Evolutionary conservation across 2,797 vertebrate species (phyloP).

Genomic region (Artibeus lituratus): DNA sequence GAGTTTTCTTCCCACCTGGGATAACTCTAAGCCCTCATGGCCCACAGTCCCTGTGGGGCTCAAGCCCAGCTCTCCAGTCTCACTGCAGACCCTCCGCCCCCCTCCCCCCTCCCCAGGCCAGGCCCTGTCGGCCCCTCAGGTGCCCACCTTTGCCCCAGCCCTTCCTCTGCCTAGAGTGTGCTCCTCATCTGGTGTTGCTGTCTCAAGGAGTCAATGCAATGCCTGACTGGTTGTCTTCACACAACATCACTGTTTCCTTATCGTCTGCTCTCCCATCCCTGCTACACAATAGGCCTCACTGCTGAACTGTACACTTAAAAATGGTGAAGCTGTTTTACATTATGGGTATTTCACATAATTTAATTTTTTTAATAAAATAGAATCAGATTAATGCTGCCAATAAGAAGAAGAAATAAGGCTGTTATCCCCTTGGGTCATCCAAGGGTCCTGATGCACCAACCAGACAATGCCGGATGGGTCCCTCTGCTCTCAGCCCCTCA

Average conservation of each 20-base stretch:
- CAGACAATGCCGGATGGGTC: not conserved
- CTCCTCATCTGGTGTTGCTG: not conserved
- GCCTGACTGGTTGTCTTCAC: not conserved
- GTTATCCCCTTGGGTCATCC: not conserved
- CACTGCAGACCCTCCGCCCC: not conserved
- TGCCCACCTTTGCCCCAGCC: not conserved
- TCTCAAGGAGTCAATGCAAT: not conserved
- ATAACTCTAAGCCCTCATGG: not conserved
- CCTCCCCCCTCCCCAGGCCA: not conserved
- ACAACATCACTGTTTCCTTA: not conserved
- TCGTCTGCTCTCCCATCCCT: not conserved
- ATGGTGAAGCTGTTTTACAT: not conserved
- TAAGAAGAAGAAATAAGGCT: not conserved
- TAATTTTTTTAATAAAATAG: not conserved
- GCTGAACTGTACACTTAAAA: not conserved
- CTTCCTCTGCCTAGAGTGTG: not conserved
- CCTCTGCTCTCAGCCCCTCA: not conserved
- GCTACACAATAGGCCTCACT: not conserved
- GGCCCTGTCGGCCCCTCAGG: not conserved
- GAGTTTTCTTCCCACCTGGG: not conserved
- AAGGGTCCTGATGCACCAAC: not conserved
- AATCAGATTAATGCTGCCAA: not conserved
- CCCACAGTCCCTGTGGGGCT: too few species aligned
- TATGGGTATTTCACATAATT: not conserved
- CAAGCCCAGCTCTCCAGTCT: not conserved